Evolutionary conservation across 2,888 invertebrate species (phyloP).

Genomic region (Harpagoxenus sublaevis): DNA sequence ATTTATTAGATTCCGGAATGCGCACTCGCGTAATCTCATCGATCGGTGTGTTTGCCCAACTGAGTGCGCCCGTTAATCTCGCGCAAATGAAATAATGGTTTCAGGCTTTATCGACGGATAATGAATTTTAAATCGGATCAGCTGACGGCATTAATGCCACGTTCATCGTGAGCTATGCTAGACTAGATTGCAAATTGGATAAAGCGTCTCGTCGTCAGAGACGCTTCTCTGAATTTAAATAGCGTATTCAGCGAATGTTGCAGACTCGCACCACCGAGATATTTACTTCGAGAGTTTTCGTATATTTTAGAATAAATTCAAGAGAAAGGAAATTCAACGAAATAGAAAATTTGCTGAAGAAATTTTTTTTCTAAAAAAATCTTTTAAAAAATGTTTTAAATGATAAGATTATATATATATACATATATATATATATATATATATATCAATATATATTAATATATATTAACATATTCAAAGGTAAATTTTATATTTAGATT

Average conservation of each 20-base stretch:
- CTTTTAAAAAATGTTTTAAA: neutral
- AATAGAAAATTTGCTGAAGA: neutral
- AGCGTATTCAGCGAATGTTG: slow-evolving; percentile 37
- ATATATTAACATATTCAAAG: neutral
- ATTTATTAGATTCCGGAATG: slow-evolving; percentile 79
- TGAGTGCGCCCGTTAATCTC: slow-evolving; percentile 77
- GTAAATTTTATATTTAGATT: neutral
- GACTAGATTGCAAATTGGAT: slow-evolving; percentile 75
- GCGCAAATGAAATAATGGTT: slow-evolving; percentile 78
- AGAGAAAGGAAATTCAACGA: slow-evolving; percentile 1
- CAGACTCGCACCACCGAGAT: slow-evolving; percentile 11
- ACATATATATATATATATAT: no score
- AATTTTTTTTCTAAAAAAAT: neutral
- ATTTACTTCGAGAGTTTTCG: slow-evolving; percentile 25
- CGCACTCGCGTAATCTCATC: slow-evolving; percentile 75
- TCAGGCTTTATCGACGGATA: slow-evolving; percentile 77
- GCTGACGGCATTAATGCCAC: slow-evolving; percentile 74
- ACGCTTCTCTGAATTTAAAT: slow-evolving; percentile 53
- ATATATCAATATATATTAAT: neutral
- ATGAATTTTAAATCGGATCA: slow-evolving; percentile 79
- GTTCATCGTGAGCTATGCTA: slow-evolving; percentile 69
- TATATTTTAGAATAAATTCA: slow-evolving; percentile 12
- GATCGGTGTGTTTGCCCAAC: slow-evolving; percentile 77
- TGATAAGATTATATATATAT: neutral
- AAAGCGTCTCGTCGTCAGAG: slow-evolving; percentile 61